Percentiles rank a stretch among this genome's conserved stretches.
phyloP scores from a whole-genome alignment of 1,140 invertebrate genomes.

The Anagrus nilaparvatae region DNA sequence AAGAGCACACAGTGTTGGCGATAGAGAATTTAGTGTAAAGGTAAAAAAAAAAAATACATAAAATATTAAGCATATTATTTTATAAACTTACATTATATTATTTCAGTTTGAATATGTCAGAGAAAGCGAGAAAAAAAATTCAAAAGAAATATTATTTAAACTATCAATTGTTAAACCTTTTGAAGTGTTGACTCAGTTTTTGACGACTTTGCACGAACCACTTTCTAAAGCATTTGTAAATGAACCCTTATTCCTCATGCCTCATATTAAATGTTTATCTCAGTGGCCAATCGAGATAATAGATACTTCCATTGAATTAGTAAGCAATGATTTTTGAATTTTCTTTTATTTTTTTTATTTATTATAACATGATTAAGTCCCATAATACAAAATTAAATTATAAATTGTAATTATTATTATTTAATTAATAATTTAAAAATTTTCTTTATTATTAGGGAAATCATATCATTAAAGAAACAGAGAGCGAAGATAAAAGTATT shows the following conservation, averaged over 20 bases:
- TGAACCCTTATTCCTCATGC: conserved; percentile 60
- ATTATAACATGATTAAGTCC: too few relatives aligned
- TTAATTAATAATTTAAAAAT: conserved; percentile 4
- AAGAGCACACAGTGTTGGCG: conserved; percentile 50
- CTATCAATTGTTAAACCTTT: conserved; percentile 59
- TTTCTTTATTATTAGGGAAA: conserved; percentile 25
- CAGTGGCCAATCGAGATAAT: conserved; percentile 59
- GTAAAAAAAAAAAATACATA: conserved; percentile 23
- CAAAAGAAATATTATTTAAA: conserved; percentile 50
- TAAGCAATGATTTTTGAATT: conserved; percentile 29
- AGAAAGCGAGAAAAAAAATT: conserved; percentile 31
- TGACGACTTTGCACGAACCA: conserved; percentile 52
- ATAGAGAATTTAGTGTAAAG: conserved; percentile 46
- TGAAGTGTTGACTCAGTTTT: conserved; percentile 57
- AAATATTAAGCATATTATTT: too few relatives aligned
- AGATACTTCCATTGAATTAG: conserved; percentile 52
- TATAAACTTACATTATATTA: conserved; percentile 11
- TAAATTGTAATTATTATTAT: conserved; percentile 1
- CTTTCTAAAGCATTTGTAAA: conserved; percentile 55
- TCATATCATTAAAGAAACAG: conserved; percentile 28
- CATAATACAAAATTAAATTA: not conserved
- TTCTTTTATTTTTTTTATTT: not conserved
- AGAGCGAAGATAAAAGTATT: conserved; percentile 23
- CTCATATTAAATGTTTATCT: conserved; percentile 54
- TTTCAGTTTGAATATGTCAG: conserved; percentile 37